Evolutionary conservation across 2,888 invertebrate genomes (phyloP), one percentile per base, ranked within the genome.

Genomic region (Pristionchus mayeri): DNA sequence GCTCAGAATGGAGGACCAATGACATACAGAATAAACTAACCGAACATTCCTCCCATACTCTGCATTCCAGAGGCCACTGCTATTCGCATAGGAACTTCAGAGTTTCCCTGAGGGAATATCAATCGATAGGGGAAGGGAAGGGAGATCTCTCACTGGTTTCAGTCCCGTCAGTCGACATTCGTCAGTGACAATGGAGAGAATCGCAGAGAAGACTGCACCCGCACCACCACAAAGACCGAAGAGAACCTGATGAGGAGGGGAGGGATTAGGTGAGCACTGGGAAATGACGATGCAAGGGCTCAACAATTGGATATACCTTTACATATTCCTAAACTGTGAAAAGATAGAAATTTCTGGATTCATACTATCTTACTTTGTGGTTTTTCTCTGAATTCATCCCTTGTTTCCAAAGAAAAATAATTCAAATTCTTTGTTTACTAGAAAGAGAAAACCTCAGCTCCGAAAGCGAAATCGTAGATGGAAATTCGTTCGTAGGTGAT

Each of bases 131-230:
- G 13, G 44, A 44, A 44, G 44, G 13, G 7, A 44, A 13, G 13
- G 44, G 7, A 48, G 21, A 48, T 78, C 9, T 27, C n/a, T 37
- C 13, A 89, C 90, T 67, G 89, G 89, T 81, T 87, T 89, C 54
- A 89, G 80, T 57, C 88, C 88, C n/a, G 63, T 82, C n/a, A 87
- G 84, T 16, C 91, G 81, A 50, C 88, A 87, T 52, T 91, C 91
- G 81, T 91, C 91, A 3, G 91, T 89, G 1, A 91, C 88, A 71
- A 91, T 91, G 13, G 91, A 86, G 21, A 90, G 80, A 1, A 87
- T 83, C 0, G 88, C 88, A 13, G 90, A 80, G 80, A 90, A 87
- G 18, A 91, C 85, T 0, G 90, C 86, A 13, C 89, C 83, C 11
- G 88, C 84, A 18, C 90, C 91, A 21, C 91, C 91, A 30, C 88